Conservation (phyloP, 2,113 vertebrate genomes). For the Oenanthe oenanthe region DNA sequence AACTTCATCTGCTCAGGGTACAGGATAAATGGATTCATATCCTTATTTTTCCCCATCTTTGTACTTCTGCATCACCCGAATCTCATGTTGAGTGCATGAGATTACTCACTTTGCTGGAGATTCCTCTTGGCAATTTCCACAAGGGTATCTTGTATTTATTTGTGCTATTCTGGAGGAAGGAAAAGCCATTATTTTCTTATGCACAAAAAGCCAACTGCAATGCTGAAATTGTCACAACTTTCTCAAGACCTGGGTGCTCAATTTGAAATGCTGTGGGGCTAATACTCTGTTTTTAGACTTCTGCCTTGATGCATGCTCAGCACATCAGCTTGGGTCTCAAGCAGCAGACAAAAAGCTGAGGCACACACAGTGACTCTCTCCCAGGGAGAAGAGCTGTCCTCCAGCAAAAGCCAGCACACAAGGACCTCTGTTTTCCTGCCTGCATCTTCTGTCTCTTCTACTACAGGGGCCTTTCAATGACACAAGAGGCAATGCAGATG, state of each 20-base stretch:
- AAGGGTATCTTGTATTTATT: background rate
- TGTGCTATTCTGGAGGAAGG: background rate
- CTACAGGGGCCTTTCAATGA: background rate
- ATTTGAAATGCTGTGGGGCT: background rate
- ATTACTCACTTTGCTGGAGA: background rate
- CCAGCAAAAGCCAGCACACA: background rate
- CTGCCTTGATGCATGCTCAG: background rate
- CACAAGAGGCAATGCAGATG: background rate
- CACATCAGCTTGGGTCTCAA: background rate
- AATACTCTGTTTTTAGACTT: background rate
- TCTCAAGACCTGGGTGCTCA: background rate
- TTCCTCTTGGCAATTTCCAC: background rate
- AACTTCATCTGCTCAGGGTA: background rate
- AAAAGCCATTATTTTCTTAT: background rate
- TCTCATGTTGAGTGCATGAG: background rate
- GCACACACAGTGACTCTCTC: rapidly evolving
- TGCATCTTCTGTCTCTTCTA: background rate
- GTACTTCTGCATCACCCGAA: background rate
- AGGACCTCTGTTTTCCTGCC: background rate
- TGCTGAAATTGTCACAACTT: background rate
- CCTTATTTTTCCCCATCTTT: background rate
- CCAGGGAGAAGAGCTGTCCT: background rate
- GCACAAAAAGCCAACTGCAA: background rate
- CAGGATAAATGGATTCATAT: background rate
- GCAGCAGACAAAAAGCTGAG: background rate